Conservation (phyloP, 1,140 invertebrate species). For the Phymastichus coffea region DNA sequence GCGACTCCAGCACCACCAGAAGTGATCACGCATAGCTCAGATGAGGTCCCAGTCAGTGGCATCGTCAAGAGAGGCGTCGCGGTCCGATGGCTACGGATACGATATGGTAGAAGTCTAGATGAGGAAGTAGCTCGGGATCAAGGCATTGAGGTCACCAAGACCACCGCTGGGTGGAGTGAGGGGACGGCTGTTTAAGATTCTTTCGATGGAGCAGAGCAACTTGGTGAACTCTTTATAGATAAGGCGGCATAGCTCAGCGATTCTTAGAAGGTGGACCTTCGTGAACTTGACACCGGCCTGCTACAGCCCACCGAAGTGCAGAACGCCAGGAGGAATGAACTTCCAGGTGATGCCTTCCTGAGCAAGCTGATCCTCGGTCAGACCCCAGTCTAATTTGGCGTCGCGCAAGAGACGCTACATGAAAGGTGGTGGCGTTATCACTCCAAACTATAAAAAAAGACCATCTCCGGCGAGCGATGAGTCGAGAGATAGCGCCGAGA, state of each 20-base stretch:
- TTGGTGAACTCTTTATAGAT: not conserved
- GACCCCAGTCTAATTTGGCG: not conserved
- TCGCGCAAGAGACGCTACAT: not conserved
- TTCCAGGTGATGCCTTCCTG: not conserved
- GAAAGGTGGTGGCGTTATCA: not conserved
- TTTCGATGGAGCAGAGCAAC: not conserved
- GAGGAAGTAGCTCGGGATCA: not conserved
- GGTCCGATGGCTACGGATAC: too few relatives aligned
- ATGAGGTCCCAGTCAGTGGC: too few relatives aligned
- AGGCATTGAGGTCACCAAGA: not conserved
- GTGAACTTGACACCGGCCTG: not conserved
- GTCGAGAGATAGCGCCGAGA: not conserved
- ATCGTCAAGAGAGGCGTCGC: too few relatives aligned
- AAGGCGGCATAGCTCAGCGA: not conserved
- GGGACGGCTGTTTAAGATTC: not conserved
- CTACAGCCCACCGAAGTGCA: not conserved
- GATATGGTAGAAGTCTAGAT: too few relatives aligned
- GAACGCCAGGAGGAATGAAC: not conserved
- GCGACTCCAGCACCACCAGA: too few relatives aligned
- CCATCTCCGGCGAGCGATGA: not conserved
- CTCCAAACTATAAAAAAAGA: not conserved
- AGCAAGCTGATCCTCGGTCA: not conserved
- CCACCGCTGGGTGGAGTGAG: not conserved
- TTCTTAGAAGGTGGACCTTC: not conserved
- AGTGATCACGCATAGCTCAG: too few relatives aligned